Percentiles rank a stretch among this genome's conserved stretches.
phyloP scores from a whole-genome alignment of 2,797 vertebrate species.

The Pygocentrus nattereri region DNA sequence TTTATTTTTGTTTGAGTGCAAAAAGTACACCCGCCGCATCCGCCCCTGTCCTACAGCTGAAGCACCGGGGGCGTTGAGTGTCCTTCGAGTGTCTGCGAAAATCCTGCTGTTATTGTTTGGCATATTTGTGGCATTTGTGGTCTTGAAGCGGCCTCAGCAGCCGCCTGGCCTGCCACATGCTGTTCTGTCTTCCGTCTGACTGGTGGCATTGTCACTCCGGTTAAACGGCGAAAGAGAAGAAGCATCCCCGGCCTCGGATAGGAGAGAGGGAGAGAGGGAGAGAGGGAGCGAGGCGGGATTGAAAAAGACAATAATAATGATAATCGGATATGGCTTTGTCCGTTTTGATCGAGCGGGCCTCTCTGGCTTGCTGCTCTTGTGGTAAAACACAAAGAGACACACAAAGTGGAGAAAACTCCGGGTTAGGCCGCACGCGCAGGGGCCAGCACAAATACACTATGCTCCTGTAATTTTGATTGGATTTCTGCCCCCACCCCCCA shows the following conservation, averaged over 20 bases:
- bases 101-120: slow-evolving; percentile 54
- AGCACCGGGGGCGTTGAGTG: slow-evolving; percentile 20
- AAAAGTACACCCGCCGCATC: neutral
- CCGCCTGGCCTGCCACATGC: slow-evolving; percentile 69
- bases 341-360: slow-evolving; percentile 74
- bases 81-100: slow-evolving; percentile 61
- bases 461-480: slow-evolving; percentile 47
- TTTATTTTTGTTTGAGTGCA: neutral
- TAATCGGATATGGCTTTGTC: slow-evolving; percentile 83
- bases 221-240: slow-evolving; percentile 52
- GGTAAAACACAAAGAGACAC: slow-evolving; percentile 68
- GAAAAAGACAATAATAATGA: slow-evolving; percentile 78
- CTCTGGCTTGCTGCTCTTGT: slow-evolving; percentile 71
- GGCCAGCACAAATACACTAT: slow-evolving; percentile 52
- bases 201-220: slow-evolving; percentile 73
- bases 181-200: slow-evolving; percentile 65
- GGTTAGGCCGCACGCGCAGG: slow-evolving; percentile 61
- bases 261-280: slow-evolving; percentile 10
- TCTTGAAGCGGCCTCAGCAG: slow-evolving; percentile 58
- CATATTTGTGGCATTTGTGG: slow-evolving; percentile 59
- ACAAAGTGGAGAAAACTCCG: slow-evolving; percentile 59
- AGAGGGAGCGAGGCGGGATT: slow-evolving; percentile 43
- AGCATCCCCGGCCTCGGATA: slow-evolving; percentile 6
- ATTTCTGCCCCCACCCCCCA: slow-evolving; percentile 34
- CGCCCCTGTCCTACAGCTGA: slow-evolving; percentile 13